Percentiles rank a stretch among this genome's conserved stretches.
Conservation (phyloP, 2,113 vertebrate genomes). For the Formicarius rufipectus region DNA sequence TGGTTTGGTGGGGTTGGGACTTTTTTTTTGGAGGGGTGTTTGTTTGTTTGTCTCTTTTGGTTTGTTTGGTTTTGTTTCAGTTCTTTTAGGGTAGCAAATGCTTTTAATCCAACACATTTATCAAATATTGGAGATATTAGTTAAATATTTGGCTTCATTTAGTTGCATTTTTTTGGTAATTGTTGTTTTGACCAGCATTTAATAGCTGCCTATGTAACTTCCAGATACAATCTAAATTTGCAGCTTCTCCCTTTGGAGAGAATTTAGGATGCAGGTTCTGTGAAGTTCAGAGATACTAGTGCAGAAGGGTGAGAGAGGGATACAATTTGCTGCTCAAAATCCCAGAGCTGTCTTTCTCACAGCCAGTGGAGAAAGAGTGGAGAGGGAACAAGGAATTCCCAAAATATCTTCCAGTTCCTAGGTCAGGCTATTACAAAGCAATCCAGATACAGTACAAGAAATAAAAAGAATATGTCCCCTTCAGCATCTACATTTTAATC, state of each 20-base stretch:
- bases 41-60: not conserved
- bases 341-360: not conserved
- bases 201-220: not conserved
- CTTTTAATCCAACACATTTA: not conserved
- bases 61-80: rapidly evolving
- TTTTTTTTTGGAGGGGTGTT: no score
- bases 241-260: not conserved
- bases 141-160: not conserved
- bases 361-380: not conserved
- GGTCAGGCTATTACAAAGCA: not conserved
- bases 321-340: not conserved
- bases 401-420: not conserved
- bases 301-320: rapidly evolving
- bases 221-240: not conserved
- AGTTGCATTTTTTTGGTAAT: not conserved
- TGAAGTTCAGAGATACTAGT: not conserved
- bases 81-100: not conserved
- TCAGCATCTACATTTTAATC: not conserved
- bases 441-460: not conserved
- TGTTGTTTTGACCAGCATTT: not conserved
- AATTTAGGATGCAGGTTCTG: not conserved
- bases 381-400: not conserved
- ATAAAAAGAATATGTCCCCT: not conserved
- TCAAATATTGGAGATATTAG: not conserved
- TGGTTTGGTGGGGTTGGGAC: not conserved